Evolutionary conservation across 2,888 invertebrate genomes (phyloP).

Genomic region (Sialis fuliginosa): DNA sequence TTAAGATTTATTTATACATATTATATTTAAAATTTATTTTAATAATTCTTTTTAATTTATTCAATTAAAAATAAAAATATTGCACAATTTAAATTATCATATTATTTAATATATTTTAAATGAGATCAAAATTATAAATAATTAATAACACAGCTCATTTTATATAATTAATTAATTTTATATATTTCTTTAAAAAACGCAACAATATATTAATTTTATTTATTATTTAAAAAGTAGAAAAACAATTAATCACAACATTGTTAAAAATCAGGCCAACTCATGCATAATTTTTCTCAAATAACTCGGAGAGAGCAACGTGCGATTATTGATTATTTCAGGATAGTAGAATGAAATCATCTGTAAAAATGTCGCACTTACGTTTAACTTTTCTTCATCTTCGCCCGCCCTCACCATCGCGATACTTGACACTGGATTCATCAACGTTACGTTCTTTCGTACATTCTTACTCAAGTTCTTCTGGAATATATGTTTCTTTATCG

Average conservation of each 20-base stretch:
- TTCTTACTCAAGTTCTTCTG: conserved; percentile 36
- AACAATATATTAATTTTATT: no score
- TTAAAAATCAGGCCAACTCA: not conserved
- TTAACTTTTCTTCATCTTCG: conserved; percentile 21
- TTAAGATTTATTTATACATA: no score
- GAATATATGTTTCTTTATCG: conserved; percentile 73
- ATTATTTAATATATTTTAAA: no score
- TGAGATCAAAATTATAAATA: no score
- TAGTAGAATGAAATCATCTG: conserved; percentile 1
- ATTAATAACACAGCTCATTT: no score
- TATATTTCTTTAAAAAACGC: no score
- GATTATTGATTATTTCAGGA: conserved; percentile 1
- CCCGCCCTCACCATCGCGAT: not conserved
- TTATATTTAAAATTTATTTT: no score
- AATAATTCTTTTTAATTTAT: no score
- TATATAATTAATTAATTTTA: no score
- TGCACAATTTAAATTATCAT: no score
- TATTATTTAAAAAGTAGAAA: no score
- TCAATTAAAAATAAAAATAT: no score
- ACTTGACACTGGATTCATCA: conserved; percentile 10
- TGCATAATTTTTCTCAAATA: not conserved
- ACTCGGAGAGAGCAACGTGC: not conserved
- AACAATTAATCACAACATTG: not conserved
- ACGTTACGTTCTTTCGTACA: conserved; percentile 14
- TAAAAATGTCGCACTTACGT: conserved; percentile 19